Percentiles rank a stretch among this genome's conserved stretches.
These are phyloP conservation scores for Scolopax rusticola DNA, from an alignment of 2,797 vertebrate genomes.

Conservation along the genomic window DNA sequence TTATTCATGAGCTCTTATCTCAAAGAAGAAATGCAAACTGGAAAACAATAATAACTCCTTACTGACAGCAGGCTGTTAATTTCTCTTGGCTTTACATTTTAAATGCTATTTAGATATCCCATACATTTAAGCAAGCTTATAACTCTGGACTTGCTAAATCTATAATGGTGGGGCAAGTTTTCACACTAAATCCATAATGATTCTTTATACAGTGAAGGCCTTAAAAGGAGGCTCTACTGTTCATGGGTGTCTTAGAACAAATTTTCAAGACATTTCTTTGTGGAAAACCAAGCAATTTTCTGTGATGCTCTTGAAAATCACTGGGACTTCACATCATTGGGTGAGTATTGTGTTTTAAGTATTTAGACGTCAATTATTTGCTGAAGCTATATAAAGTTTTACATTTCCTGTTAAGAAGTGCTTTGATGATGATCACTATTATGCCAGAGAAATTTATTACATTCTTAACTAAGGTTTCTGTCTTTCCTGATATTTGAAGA, in stretches of 20 bases:
- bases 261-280: not conserved
- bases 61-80: not conserved
- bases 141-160: not conserved
- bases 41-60: not conserved
- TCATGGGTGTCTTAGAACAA: not conserved
- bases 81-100: not conserved
- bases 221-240: not conserved
- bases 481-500: not conserved
- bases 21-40: not conserved
- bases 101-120: not conserved
- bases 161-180: not conserved
- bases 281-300: not conserved
- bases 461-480: not conserved
- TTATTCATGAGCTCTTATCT: not conserved
- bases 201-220: not conserved
- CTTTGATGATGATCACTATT: not conserved
- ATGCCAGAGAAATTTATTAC: not conserved
- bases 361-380: not conserved
- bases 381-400: not conserved
- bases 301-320: not conserved
- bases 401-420: not conserved
- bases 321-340: not conserved
- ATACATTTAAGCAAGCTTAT: not conserved
- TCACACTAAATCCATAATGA: not conserved
- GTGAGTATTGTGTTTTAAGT: not conserved